A percentile compares a stretch with the other conserved stretches of the same genome.
phyloP scores from a whole-genome alignment of 2,113 vertebrate genomes.

The Hippocampus guttulatus region DNA sequence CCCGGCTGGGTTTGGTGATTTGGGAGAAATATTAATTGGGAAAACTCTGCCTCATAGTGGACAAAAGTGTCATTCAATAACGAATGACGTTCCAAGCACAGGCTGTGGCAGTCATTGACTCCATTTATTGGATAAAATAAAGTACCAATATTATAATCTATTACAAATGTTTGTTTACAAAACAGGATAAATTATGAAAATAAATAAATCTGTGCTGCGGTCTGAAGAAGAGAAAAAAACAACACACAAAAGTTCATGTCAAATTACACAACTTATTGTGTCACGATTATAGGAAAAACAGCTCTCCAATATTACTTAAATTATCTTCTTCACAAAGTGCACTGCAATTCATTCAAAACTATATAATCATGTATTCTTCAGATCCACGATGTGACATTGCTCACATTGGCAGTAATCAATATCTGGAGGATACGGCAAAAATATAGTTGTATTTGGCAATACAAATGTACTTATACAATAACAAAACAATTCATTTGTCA shows the following conservation, averaged over 20 bases:
- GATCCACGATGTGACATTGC: conserved; percentile 2
- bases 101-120: conserved; percentile 1
- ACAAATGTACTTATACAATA: conserved; percentile 29
- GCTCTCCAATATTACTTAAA: not conserved
- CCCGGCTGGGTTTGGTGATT: not conserved
- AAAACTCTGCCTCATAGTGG: conserved; percentile 36
- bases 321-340: conserved; percentile 16
- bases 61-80: not conserved
- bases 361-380: conserved; percentile 3
- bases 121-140: conserved; percentile 63
- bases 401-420: conserved; percentile 30
- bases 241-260: conserved; percentile 22
- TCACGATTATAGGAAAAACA: conserved; percentile 8
- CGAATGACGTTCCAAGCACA: not conserved
- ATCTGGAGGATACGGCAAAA: conserved; percentile 14
- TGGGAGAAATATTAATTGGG: not conserved
- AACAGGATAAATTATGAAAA: conserved; percentile 66
- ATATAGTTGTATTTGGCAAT: conserved; percentile 10
- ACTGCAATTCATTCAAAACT: conserved; percentile 4
- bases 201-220: conserved; percentile 64
- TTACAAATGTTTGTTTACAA: conserved; percentile 60
- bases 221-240: conserved; percentile 24
- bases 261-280: conserved; percentile 15
- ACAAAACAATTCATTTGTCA: conserved; percentile 21
- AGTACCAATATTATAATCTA: conserved; percentile 40